phyloP scores from a whole-genome alignment of 2,888 invertebrate genomes.

The Sesia apiformis region DNA sequence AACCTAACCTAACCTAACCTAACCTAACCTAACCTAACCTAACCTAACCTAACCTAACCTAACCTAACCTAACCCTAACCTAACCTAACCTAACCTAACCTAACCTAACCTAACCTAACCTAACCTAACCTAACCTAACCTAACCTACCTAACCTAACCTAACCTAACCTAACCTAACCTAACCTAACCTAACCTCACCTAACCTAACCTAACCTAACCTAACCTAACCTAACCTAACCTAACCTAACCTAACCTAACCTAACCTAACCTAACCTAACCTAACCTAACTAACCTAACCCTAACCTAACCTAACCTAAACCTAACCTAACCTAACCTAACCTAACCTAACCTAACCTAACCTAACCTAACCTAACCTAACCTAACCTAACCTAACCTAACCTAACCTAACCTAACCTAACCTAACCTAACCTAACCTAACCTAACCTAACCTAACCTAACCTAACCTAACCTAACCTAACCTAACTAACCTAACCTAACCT shows the following conservation, averaged over 20 bases:
- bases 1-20: slow-evolving; percentile 8
- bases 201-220: slow-evolving; percentile 11
- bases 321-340: too few species aligned
- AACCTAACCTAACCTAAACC: too few species aligned
- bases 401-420: too few species aligned
- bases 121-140: slow-evolving; percentile 15
- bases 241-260: slow-evolving; percentile 12
- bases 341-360: too few species aligned
- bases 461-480: too few species aligned
- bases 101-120: slow-evolving; percentile 16
- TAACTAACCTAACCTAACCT: too few species aligned
- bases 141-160: slow-evolving; percentile 14
- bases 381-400: slow-evolving; percentile 18
- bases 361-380: too few species aligned
- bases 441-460: too few species aligned
- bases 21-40: slow-evolving; percentile 8
- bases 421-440: too few species aligned
- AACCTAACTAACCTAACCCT: too few species aligned
- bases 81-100: slow-evolving; percentile 14
- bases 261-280: slow-evolving; percentile 18
- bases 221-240: slow-evolving; percentile 8
- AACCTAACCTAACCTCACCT: slow-evolving; percentile 13
- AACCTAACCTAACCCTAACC: slow-evolving; percentile 11
- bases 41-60: slow-evolving; percentile 12
- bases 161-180: slow-evolving; percentile 8